Conservation (phyloP, 64 coral and sea anemone species). For the Dendronephthya gigantea region DNA sequence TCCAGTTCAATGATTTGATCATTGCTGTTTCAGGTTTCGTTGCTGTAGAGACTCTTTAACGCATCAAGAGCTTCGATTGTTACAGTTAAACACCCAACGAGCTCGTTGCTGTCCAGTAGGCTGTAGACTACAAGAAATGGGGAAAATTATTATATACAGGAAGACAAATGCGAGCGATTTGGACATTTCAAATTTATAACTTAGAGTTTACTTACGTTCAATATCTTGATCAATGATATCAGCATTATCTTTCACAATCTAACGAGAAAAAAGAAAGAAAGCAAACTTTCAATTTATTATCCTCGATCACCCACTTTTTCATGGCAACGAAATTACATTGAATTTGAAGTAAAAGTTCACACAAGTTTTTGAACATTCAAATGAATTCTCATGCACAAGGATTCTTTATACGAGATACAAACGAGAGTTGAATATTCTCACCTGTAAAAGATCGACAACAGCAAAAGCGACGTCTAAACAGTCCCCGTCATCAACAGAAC, state of each 20-base stretch:
- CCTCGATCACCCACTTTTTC: background rate
- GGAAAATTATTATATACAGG: background rate
- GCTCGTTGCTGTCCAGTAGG: background rate
- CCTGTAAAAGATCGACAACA: background rate
- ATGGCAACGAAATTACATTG: too few species aligned
- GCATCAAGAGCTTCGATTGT: background rate
- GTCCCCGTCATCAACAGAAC: background rate
- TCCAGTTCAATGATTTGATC: too few species aligned
- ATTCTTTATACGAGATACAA: too few species aligned
- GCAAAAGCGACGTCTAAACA: background rate
- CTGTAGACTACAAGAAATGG: background rate
- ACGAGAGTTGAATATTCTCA: too few species aligned
- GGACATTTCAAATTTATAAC: too few species aligned
- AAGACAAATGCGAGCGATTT: background rate
- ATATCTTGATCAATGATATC: constrained; percentile 21
- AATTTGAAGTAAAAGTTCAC: too few species aligned
- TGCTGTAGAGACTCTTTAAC: background rate
- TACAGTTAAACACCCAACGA: background rate
- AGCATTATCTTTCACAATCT: background rate
- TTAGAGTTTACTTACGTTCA: background rate
- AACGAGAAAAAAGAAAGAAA: background rate
- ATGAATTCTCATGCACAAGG: too few species aligned
- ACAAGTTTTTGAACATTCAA: too few species aligned
- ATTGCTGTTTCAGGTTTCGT: background rate
- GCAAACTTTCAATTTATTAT: background rate